Evolutionary conservation across 2,888 invertebrate genomes (phyloP).

Genomic region (Caenorhabditis wallacei): DNA sequence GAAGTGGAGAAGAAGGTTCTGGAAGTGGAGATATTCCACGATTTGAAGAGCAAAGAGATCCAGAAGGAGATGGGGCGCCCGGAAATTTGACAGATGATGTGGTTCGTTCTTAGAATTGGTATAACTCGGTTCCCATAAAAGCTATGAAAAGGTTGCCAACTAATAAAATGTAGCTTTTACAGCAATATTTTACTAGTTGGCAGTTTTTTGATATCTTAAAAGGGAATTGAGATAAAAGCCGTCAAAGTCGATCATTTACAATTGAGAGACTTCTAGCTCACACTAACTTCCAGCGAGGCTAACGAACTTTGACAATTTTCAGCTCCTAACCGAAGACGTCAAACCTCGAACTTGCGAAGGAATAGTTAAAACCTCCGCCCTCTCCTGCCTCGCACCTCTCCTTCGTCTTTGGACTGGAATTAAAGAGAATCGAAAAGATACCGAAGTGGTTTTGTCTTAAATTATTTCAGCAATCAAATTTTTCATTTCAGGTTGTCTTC

Average conservation of each 20-base stretch:
- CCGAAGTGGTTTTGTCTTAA: conserved; percentile 40
- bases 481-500: conserved; percentile 56
- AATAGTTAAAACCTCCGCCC: conserved; percentile 35
- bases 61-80: not conserved
- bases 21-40: conserved; percentile 45
- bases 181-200: too few relatives aligned
- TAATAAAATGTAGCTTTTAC: too few relatives aligned
- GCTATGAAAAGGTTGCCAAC: too few relatives aligned
- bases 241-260: too few relatives aligned
- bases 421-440: conserved; percentile 63
- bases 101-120: not conserved
- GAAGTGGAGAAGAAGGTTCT: conserved; percentile 46
- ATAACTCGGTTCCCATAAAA: too few relatives aligned
- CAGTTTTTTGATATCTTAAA: too few relatives aligned
- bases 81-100: conserved; percentile 22
- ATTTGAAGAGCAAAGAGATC: conserved; percentile 20
- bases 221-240: too few relatives aligned
- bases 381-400: conserved; percentile 58
- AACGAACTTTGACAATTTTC: too few relatives aligned
- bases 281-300: too few relatives aligned
- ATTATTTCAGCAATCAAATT: not conserved
- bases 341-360: conserved; percentile 43
- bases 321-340: conserved; percentile 29
- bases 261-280: too few relatives aligned
- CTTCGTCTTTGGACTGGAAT: conserved; percentile 65